Conservation (phyloP, 1,140 invertebrate genomes). For the Drosophila sucinea region DNA sequence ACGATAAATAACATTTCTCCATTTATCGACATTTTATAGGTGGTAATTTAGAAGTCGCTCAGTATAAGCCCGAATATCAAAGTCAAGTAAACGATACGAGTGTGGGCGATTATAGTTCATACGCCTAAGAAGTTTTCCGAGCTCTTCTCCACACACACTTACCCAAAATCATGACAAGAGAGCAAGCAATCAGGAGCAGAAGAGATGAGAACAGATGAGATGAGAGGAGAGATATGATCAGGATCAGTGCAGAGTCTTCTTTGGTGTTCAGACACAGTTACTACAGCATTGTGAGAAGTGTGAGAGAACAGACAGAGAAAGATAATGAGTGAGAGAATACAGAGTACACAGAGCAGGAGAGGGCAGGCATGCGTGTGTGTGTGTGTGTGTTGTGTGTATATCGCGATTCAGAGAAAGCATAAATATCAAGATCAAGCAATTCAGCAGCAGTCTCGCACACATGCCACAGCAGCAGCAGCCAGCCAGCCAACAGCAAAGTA, state of each 20-base stretch:
- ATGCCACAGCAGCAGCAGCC: conserved; percentile 34
- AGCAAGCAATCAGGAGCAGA: conserved; percentile 20
- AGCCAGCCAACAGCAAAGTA: conserved; percentile 32
- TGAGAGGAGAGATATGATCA: conserved; percentile 44
- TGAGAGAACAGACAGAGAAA: conserved; percentile 35
- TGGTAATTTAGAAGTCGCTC: conserved; percentile 80
- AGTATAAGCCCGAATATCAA: conserved; percentile 77
- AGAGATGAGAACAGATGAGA: conserved; percentile 45
- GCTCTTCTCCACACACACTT: conserved; percentile 56
- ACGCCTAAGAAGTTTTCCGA: conserved; percentile 77
- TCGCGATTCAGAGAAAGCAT: conserved; percentile 36
- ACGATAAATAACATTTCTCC: conserved; percentile 70
- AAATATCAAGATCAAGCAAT: conserved; percentile 4
- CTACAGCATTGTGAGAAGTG: conserved; percentile 20
- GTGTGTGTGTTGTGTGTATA: conserved; percentile 26
- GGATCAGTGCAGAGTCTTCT: conserved; percentile 68
- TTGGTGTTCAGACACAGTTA: conserved; percentile 46
- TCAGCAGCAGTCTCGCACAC: conserved; percentile 16
- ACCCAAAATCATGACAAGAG: conserved; percentile 66
- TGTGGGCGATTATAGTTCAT: conserved; percentile 68
- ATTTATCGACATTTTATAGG: conserved; percentile 82
- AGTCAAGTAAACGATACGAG: conserved; percentile 79
- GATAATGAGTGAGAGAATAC: conserved; percentile 23
- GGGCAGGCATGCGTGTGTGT: conserved; percentile 10
- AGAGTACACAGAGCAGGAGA: conserved; percentile 32